Conservation (phyloP, 2,797 vertebrate species). For the Nyctalus aviator region DNA sequence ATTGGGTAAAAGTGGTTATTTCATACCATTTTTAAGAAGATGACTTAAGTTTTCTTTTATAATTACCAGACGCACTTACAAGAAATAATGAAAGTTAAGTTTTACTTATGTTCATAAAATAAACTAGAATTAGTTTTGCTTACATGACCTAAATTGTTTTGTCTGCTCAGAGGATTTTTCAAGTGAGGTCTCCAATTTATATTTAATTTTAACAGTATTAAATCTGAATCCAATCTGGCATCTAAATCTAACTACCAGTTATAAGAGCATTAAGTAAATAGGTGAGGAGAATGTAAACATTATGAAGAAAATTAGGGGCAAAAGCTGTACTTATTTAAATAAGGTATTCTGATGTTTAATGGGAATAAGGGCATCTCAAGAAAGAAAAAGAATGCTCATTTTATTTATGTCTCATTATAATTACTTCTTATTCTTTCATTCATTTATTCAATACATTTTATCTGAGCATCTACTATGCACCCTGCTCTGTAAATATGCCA, state of each 20-base stretch:
- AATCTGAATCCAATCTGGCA: not conserved
- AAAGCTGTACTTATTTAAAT: not conserved
- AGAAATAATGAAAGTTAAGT: not conserved
- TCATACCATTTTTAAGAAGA: not conserved
- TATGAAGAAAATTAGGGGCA: not conserved
- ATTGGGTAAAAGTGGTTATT: not conserved
- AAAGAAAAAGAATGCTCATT: not conserved
- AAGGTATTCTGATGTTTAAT: not conserved
- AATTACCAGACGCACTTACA: not conserved
- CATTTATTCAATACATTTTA: not conserved
- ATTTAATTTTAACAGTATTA: conserved; percentile 7
- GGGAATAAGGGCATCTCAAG: not conserved
- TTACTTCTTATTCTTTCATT: not conserved
- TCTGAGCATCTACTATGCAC: not conserved
- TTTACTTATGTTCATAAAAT: not conserved
- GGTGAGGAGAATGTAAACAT: not conserved
- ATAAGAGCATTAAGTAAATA: not conserved
- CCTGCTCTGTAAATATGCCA: not conserved
- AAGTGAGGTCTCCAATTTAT: not conserved
- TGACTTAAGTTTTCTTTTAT: not conserved
- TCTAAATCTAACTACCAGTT: conserved; percentile 35
- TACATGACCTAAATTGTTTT: not conserved
- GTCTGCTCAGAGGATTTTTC: not conserved
- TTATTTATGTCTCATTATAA: not conserved
- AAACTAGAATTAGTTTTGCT: not conserved